A percentile compares a stretch with the other conserved stretches of the same genome.
phyloP scores from a whole-genome alignment of 2,797 vertebrate genomes.

The Garrulus glandarius region DNA sequence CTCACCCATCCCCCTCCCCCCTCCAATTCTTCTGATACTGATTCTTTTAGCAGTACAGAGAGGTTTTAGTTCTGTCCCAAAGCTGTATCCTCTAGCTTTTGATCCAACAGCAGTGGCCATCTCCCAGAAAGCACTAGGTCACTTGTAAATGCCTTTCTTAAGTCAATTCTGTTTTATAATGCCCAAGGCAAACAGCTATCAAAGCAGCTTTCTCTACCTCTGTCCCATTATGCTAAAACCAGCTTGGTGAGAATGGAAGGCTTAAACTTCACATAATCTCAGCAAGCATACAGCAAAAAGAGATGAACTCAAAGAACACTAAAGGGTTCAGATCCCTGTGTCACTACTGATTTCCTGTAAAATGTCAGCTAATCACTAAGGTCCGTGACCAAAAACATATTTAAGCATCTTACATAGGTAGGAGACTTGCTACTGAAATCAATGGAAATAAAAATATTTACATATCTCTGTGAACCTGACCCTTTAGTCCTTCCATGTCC shows the following conservation, averaged over 20 bases:
- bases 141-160: conserved; percentile 50
- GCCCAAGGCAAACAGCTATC: conserved; percentile 40
- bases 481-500: not conserved
- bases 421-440: not conserved
- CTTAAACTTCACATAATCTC: conserved; percentile 35
- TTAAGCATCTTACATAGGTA: conserved; percentile 29
- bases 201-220: conserved; percentile 32
- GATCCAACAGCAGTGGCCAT: conserved; percentile 19
- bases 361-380: conserved; percentile 33
- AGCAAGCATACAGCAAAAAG: conserved; percentile 21
- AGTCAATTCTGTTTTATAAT: conserved; percentile 33
- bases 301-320: conserved; percentile 30
- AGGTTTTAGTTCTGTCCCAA: conserved; percentile 1
- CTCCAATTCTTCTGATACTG: not conserved
- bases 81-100: conserved; percentile 29
- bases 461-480: conserved; percentile 13
- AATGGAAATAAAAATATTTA: conserved; percentile 34
- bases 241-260: conserved; percentile 28
- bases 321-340: conserved; percentile 10
- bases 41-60: conserved; percentile 22
- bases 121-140: not conserved
- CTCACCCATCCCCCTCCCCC: not conserved
- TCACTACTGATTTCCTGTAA: conserved; percentile 38
- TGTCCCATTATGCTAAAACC: conserved; percentile 41
- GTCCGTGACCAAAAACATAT: conserved; percentile 18